Conservation (phyloP, 2,113 vertebrate genomes). For the Electrona antarctica region DNA sequence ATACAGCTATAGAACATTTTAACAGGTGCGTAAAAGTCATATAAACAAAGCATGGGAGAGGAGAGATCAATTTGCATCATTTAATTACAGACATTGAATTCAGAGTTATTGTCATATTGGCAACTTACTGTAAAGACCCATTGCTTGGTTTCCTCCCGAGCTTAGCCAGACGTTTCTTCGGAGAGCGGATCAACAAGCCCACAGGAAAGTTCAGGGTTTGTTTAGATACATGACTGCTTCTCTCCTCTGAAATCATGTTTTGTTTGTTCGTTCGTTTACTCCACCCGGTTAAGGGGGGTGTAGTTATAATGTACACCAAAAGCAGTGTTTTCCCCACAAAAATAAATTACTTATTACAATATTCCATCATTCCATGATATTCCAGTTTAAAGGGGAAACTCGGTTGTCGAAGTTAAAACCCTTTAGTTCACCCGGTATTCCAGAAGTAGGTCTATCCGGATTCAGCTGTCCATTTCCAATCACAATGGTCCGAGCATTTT, state of each 20-base stretch:
- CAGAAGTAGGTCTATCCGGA: neutral
- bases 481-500: neutral
- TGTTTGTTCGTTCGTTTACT: slow-evolving; percentile 22
- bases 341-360: too few relatives aligned
- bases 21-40: neutral
- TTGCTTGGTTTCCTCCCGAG: slow-evolving; percentile 82
- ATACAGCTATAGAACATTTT: too few relatives aligned
- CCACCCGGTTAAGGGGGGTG: too few relatives aligned
- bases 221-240: slow-evolving; percentile 70
- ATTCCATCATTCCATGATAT: slow-evolving; percentile 3
- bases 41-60: neutral
- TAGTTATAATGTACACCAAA: too few relatives aligned
- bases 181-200: slow-evolving; percentile 79
- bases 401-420: too few relatives aligned
- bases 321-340: too few relatives aligned
- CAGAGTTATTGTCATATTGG: too few relatives aligned
- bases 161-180: slow-evolving; percentile 77
- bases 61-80: too few relatives aligned
- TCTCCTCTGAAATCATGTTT: slow-evolving; percentile 80
- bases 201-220: slow-evolving; percentile 77
- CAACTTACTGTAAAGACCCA: slow-evolving; percentile 81
- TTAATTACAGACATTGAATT: too few relatives aligned
- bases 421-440: neutral
- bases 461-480: neutral
- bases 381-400: neutral